phyloP scores from a whole-genome alignment of 2,113 vertebrate genomes.

The Tichodroma muraria region DNA sequence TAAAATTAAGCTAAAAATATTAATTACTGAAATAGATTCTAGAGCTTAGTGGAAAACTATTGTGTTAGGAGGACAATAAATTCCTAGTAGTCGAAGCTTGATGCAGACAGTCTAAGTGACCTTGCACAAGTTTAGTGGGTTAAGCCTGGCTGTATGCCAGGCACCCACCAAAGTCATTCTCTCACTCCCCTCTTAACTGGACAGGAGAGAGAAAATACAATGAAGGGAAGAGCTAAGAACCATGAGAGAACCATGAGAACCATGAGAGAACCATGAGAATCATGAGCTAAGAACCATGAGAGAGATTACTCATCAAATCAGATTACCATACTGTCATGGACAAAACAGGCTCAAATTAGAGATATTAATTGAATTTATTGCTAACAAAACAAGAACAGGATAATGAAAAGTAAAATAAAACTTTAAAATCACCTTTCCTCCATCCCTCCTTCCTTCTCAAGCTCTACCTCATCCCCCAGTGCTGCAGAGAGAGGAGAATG shows the following conservation, averaged over 20 bases:
- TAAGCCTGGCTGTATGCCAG: background rate
- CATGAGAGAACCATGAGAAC: too few species aligned
- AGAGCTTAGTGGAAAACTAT: background rate
- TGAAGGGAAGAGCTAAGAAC: background rate
- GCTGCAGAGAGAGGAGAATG: background rate
- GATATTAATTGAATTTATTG: background rate
- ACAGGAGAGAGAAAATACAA: background rate
- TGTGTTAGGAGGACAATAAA: background rate
- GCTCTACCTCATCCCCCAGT: background rate
- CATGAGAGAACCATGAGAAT: too few species aligned
- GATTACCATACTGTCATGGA: background rate
- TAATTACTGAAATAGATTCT: background rate
- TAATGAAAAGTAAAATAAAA: background rate
- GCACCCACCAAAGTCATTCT: background rate
- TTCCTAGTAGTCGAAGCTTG: background rate
- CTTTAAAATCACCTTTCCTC: background rate
- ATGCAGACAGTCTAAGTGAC: background rate
- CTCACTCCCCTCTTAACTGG: background rate
- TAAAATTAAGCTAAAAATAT: background rate
- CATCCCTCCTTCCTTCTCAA: background rate
- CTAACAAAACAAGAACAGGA: background rate
- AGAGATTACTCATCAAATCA: background rate
- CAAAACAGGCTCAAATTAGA: background rate
- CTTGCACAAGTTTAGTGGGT: background rate
- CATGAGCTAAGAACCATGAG: background rate